Evolutionary conservation across 1,140 invertebrate genomes (phyloP), one percentile per base, ranked within the genome.

Genomic region (Drosophila ercepeae): DNA sequence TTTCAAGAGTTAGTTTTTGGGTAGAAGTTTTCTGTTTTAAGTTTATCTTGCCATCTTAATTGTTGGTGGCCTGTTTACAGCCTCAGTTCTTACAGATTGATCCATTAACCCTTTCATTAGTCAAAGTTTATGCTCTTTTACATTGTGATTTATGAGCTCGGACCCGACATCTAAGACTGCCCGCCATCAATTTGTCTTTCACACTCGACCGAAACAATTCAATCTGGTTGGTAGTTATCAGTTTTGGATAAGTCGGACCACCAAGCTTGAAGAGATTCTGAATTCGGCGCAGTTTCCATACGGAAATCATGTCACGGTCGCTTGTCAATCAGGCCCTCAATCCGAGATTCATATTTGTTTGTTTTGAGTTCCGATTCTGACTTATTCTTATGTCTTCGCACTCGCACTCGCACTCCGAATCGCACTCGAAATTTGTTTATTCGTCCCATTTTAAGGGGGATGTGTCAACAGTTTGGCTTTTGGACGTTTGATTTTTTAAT

Each of bases 291-390:
- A 71, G 57, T 60, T 59, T 67, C 42, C 9, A 46, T 58, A 25
- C 70, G 39, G 42, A 50, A 77, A 73, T 64, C 68, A 69, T 83
- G 78, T 74, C 78, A 83, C 58, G 78, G 78, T 74, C 78, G 83
- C 78, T 81, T 82, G 78, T 55, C 49, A 65, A 39, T 14, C 45
- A 59, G 69, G 63, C 23, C 29, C 50, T 64, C 53, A 57, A 57
- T 61, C 27, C 53, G 21, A 39, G 42, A 14, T 60, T 6, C 39
- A 59, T 52, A 68, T 73, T 81, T 81, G 73, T 77, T 83, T 73
- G 50, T 52, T 71, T 65, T 64, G 6, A n/a, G 23, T 27, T 32
- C 29, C 46, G 7, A 49, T 53, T 75, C 53, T 59, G 60, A 81
- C 50, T 81, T 77, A 77, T 82, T 82, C 78, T 81, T 77, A 82